Conservation (phyloP, 1,140 invertebrate species). For the Megalonaias nervosa region DNA sequence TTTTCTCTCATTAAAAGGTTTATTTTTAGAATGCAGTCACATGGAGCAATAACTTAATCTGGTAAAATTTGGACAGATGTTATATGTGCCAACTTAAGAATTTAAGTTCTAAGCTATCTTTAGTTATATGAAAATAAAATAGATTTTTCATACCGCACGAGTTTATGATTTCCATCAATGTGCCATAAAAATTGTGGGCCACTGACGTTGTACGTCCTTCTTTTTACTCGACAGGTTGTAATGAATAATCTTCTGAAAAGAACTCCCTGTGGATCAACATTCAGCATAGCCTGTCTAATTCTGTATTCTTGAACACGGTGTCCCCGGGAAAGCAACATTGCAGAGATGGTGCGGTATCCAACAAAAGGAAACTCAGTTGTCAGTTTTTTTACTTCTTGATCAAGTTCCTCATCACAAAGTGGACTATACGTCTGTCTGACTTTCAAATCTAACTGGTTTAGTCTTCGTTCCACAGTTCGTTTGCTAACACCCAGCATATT, state of each 20-base stretch:
- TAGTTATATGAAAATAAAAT: no score
- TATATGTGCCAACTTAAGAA: background rate
- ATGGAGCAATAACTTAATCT: background rate
- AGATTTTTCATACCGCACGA: conserved; percentile 6
- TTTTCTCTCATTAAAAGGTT: background rate
- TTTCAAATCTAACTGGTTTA: conserved; percentile 4
- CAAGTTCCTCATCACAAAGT: conserved; percentile 9
- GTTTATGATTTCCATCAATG: conserved; percentile 32
- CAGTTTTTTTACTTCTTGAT: conserved; percentile 11
- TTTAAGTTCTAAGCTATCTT: background rate
- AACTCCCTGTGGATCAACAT: conserved; percentile 19
- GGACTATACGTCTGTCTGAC: conserved; percentile 12
- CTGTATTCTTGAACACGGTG: conserved; percentile 9
- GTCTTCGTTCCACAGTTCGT: conserved; percentile 21
- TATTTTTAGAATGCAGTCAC: background rate
- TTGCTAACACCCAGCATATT: conserved; percentile 15
- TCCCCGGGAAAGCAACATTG: conserved; percentile 14
- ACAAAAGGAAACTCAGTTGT: conserved; percentile 17
- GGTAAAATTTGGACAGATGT: background rate
- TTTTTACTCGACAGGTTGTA: conserved; percentile 18
- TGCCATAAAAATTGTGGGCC: conserved; percentile 22
- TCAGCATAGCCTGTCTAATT: background rate
- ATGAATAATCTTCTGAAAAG: conserved; percentile 13
- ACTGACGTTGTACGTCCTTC: conserved; percentile 16
- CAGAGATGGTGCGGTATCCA: conserved; percentile 17